A percentile compares a stretch with the other conserved stretches of the same genome.
phyloP scores from a whole-genome alignment of 2,888 invertebrate species.

The Diloba caeruleocephala region DNA sequence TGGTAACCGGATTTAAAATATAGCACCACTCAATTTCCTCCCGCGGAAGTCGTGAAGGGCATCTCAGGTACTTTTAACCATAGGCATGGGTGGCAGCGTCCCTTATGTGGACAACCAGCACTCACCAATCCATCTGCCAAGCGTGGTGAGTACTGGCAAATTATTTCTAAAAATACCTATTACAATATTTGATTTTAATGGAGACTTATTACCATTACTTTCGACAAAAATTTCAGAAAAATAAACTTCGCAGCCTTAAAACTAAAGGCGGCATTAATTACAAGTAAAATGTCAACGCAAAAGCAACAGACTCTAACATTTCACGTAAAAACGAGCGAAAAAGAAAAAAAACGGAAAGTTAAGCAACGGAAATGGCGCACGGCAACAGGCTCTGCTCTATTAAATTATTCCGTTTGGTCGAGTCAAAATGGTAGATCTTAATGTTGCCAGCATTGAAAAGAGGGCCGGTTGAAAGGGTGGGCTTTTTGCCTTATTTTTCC shows the following conservation, averaged over 20 bases:
- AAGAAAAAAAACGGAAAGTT: slow-evolving; percentile 58
- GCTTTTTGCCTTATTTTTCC: slow-evolving; percentile 53
- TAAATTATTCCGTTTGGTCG: slow-evolving; percentile 84
- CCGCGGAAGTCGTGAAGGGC: no score
- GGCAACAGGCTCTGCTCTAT: slow-evolving; percentile 78
- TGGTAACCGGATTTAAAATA: no score
- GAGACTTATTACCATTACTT: neutral
- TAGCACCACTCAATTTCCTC: no score
- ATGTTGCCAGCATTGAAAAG: slow-evolving; percentile 78
- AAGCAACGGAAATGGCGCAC: slow-evolving; percentile 65
- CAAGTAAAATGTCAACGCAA: slow-evolving; percentile 15
- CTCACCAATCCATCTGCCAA: no score
- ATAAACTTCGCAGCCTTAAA: slow-evolving; percentile 2
- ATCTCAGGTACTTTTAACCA: no score
- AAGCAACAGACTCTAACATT: slow-evolving; percentile 22
- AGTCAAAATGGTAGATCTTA: slow-evolving; percentile 76
- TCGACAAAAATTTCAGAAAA: neutral
- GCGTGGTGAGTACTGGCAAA: no score
- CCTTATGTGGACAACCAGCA: no score
- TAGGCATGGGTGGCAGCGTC: no score
- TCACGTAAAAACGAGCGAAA: slow-evolving; percentile 25
- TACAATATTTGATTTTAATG: no score
- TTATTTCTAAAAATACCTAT: no score
- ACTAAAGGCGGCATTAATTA: slow-evolving; percentile 26
- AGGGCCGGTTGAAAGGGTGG: slow-evolving; percentile 61